Evolutionary conservation across 2,797 vertebrate genomes (phyloP), one percentile per base, ranked within the genome.

Genomic region (Microctenopoma steveboyesi): DNA sequence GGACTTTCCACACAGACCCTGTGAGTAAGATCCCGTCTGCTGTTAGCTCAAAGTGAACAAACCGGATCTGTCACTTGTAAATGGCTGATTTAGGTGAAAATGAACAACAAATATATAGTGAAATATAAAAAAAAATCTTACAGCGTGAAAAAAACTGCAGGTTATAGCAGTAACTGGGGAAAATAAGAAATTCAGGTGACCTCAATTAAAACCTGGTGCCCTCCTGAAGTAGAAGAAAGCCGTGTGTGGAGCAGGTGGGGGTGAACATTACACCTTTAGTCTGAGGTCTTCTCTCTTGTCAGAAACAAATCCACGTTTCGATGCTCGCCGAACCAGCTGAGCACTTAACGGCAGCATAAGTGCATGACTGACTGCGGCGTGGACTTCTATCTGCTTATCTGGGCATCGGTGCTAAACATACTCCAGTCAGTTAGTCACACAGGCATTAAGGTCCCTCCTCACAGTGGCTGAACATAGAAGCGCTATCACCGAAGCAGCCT

Each of bases 241-340:
- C 72, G 28, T 35, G 62, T 58, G 67, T 62, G 37, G 51, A 80
- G 48, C 72, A 72, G 67, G 73, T 64, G 78, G 59, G 49, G 45
- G 42, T 62, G 65, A 80, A 58, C 62, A 75, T 71, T 39, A 55
- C 8, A 55, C 65, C 49, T 58, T 49, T 30, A 51, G 57, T 33
- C 30, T 14, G 12, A 59, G 67, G 51, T 67, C 52, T 57, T 18
- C 13, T 7, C 18, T 39, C 70, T 60, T 37, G 74, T 72, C 77
- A 72, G 80, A 81, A 82, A 86, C 69, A 81, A 81, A 78, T 81
- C 83, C 82, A 70, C 63, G 37, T 77, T 67, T 69, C 51, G n/a
- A 54, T 71, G 74, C 78, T 86, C 68, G 62, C 47, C 74, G 78
- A 85, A 86, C 65, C 81, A 58, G 69, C 60, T 74, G 76, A 86